phyloP scores from a whole-genome alignment of 1,140 invertebrate genomes.

The Homarus americanus region DNA sequence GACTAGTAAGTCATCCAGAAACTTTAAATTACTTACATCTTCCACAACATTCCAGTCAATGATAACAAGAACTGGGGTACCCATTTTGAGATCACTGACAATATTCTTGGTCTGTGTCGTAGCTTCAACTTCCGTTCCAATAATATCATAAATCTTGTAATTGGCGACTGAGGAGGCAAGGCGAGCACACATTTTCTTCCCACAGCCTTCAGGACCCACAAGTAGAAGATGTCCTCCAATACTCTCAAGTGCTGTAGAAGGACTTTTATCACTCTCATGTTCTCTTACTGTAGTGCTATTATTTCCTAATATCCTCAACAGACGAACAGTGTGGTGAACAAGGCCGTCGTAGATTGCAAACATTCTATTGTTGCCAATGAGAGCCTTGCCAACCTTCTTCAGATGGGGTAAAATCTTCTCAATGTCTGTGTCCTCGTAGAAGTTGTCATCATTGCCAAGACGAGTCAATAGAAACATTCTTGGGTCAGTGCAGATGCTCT shows the following conservation, averaged over 20 bases:
- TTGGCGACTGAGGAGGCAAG: conserved; percentile 41
- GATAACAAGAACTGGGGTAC: conserved; percentile 21
- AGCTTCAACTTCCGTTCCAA: conserved; percentile 40
- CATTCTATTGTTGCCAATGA: conserved; percentile 17
- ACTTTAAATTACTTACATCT: conserved; percentile 34
- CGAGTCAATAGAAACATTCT: conserved; percentile 43
- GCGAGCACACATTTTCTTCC: conserved; percentile 58
- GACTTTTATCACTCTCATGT: neutral
- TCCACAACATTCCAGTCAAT: conserved; percentile 65
- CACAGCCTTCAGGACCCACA: conserved; percentile 54
- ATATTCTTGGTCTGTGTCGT: conserved; percentile 7
- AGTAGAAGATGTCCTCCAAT: conserved; percentile 53
- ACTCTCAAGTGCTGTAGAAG: neutral
- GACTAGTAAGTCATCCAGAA: conserved; percentile 52
- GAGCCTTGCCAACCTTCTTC: conserved; percentile 13
- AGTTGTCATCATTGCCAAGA: conserved; percentile 46
- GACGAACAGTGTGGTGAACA: conserved; percentile 38
- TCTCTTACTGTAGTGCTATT: neutral
- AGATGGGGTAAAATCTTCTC: conserved; percentile 13
- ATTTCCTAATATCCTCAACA: conserved; percentile 34
- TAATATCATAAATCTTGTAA: conserved; percentile 48
- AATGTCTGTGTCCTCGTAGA: conserved; percentile 38
- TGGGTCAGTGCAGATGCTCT: conserved; percentile 16
- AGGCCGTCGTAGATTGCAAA: conserved; percentile 49
- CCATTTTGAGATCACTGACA: neutral